Evolutionary conservation across 2,797 vertebrate species (phyloP), one percentile per base, ranked within the genome.

Genomic region (Gallinago stenura): DNA sequence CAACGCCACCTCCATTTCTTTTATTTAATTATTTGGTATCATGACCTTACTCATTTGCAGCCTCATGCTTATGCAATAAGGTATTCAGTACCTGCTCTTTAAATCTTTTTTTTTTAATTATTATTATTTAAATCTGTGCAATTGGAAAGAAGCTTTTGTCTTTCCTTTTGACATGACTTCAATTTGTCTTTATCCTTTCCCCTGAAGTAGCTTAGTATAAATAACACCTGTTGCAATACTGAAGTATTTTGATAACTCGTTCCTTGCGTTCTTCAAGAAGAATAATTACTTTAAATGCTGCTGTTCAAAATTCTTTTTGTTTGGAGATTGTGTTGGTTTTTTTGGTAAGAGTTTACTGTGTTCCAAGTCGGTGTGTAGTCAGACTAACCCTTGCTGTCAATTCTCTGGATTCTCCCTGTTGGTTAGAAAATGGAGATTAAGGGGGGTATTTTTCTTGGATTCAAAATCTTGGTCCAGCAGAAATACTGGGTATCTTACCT

Each of bases 281-380:
- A 96, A 93, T 79, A 17, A 92, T 97, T 95, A 35, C 95, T 97
- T 98, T 96, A 61, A 51, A 80, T 97, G 98, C 98, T 98, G 98
- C 98, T 98, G 97, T 98, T 98, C 95, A 94, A 98, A 97, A 98
- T 97, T 96, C 73, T 79, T 97, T 83, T 71, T 96, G 93, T 98
- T 97, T 98, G 98, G 97, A 96, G 83, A 69, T 96, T 21, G 20
- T 21, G 8, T n/a, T 58, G 7, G 15, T 64, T 43, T 62, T 30
- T 97, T 93, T 57, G 69, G 89, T 43, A 90, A 60, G 89, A 86
- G 82, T 71, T 95, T 87, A 10, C 39, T 93, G 90, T 73, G 70
- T 95, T 96, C 76, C 35, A 56, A 64, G 92, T 58, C 61, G 64
- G 56, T 98, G 84, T 87, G 92, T 95, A 94, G 89, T 94, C 31